phyloP scores from a whole-genome alignment of 2,113 vertebrate genomes.

The Chamaea fasciata region DNA sequence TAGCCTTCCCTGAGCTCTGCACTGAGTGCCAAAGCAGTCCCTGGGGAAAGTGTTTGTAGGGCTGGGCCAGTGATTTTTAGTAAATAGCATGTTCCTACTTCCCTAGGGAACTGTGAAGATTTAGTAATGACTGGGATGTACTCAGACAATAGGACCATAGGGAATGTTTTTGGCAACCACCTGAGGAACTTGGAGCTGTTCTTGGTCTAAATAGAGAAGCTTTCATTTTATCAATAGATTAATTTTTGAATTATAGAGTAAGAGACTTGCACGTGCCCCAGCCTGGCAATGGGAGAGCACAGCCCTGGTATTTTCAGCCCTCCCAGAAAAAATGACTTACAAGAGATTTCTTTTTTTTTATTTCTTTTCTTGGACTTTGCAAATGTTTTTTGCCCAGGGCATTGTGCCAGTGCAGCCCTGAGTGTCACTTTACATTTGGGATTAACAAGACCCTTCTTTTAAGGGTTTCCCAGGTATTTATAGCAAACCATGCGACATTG shows the following conservation, averaged over 20 bases:
- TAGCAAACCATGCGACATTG: neutral
- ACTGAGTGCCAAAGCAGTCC: neutral
- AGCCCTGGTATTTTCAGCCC: neutral
- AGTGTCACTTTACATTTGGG: neutral
- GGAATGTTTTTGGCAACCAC: neutral
- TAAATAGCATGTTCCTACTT: neutral
- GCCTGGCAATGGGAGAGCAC: neutral
- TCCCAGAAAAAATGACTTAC: neutral
- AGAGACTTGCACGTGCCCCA: neutral
- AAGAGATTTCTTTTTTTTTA: neutral
- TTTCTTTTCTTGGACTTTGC: neutral
- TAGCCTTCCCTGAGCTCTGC: neutral
- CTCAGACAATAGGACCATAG: neutral
- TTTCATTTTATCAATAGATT: slow-evolving; percentile 16
- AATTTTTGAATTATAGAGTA: neutral
- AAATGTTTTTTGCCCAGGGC: neutral
- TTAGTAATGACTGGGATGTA: neutral
- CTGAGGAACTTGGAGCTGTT: slow-evolving; percentile 1
- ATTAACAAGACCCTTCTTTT: neutral
- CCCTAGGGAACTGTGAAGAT: neutral
- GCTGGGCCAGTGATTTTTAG: neutral
- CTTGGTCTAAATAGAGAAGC: slow-evolving; percentile 37
- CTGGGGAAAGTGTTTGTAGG: neutral
- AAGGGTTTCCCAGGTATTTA: slow-evolving; percentile 6
- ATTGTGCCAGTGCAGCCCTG: neutral